phyloP scores from a whole-genome alignment of 1,140 invertebrate genomes.

The Drosophila dunni region DNA sequence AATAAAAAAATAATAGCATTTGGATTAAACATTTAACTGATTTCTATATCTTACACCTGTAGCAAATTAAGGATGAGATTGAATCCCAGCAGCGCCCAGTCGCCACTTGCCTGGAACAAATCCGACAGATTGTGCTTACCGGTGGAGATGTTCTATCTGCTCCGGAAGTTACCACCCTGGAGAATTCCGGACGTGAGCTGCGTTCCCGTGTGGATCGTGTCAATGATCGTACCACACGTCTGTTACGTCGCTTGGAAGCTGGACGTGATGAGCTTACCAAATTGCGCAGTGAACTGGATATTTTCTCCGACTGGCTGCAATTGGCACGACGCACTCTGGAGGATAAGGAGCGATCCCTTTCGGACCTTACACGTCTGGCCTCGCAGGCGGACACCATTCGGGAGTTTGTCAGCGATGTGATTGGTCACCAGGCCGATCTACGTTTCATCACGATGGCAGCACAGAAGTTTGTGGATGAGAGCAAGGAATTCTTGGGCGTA shows the following conservation, averaged over 20 bases:
- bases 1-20: no score
- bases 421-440: slow-evolving; percentile 96
- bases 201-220: slow-evolving; percentile 94
- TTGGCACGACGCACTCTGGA: slow-evolving; percentile 91
- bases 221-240: slow-evolving; percentile 90
- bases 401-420: slow-evolving; percentile 96
- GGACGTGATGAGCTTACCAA: slow-evolving; percentile 95
- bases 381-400: slow-evolving; percentile 90
- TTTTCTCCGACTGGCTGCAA: slow-evolving; percentile 94
- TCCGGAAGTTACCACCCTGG: slow-evolving; percentile 93
- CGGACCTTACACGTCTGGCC: slow-evolving; percentile 90
- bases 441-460: slow-evolving; percentile 97
- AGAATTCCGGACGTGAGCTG: slow-evolving; percentile 92
- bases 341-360: slow-evolving; percentile 93
- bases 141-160: slow-evolving; percentile 95
- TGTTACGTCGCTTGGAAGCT: slow-evolving; percentile 90
- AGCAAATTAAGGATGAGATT: slow-evolving; percentile 96
- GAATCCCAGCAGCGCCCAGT: slow-evolving; percentile 94
- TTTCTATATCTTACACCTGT: not conserved
- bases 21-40: no score
- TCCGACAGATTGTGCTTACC: slow-evolving; percentile 94
- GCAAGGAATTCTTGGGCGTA: slow-evolving; percentile 93
- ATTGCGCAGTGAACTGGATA: slow-evolving; percentile 90
- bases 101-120: slow-evolving; percentile 94
- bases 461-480: slow-evolving; percentile 97